Conservation (phyloP, 2,888 invertebrate genomes). For the Argyra leucocephala region DNA sequence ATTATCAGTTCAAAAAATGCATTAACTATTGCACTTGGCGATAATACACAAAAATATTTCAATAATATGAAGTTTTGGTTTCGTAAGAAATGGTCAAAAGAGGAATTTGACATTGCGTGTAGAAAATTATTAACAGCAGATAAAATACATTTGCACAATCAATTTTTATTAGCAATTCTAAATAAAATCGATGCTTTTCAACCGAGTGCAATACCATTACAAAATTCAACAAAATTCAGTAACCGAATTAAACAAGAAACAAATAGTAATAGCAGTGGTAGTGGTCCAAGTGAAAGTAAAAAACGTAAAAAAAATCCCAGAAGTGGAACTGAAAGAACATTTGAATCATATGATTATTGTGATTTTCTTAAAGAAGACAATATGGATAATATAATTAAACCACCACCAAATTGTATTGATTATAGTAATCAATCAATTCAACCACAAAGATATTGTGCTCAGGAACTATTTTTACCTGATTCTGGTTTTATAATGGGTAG, state of each 20-base stretch:
- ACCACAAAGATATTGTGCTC: conserved; percentile 50
- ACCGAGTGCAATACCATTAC: conserved; percentile 28
- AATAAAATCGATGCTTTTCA: conserved; percentile 54
- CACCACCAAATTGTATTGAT: conserved; percentile 33
- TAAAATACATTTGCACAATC: conserved; percentile 74
- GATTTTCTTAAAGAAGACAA: conserved; percentile 50
- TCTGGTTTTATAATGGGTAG: conserved; percentile 71
- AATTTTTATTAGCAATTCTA: conserved; percentile 68
- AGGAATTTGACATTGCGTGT: conserved; percentile 74
- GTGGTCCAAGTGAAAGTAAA: conserved; percentile 34
- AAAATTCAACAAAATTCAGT: conserved; percentile 28
- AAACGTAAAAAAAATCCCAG: conserved; percentile 48
- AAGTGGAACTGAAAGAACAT: conserved; percentile 49
- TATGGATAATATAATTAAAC: conserved; percentile 32
- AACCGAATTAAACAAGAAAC: conserved; percentile 17
- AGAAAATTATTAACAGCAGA: conserved; percentile 61
- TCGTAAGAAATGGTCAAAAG: conserved; percentile 62
- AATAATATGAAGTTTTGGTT: conserved; percentile 69
- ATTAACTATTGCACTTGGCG: conserved; percentile 48
- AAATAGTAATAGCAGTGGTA: conserved; percentile 28
- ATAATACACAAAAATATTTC: conserved; percentile 61
- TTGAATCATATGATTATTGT: conserved; percentile 52
- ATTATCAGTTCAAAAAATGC: conserved; percentile 35
- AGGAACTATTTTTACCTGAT: conserved; percentile 77
- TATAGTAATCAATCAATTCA: conserved; percentile 33